Conservation (phyloP, 2,888 invertebrate genomes). For the Ophion costatus region DNA sequence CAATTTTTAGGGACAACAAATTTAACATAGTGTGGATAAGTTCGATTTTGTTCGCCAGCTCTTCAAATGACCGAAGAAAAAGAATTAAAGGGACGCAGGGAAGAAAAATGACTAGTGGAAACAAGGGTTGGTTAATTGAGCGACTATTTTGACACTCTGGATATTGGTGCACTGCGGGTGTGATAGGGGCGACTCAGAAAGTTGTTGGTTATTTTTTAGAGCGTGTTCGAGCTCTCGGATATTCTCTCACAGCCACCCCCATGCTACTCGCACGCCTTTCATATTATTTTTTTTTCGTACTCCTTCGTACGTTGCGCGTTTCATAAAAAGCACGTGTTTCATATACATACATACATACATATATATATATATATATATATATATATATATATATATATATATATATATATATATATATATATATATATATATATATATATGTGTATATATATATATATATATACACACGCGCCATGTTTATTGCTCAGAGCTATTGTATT, state of each 20-base stretch:
- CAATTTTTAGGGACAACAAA: too few relatives aligned
- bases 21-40: too few relatives aligned
- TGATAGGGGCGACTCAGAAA: conserved; percentile 26
- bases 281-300: conserved; percentile 25
- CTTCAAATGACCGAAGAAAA: background rate
- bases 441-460: conserved; percentile 17
- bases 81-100: conserved; percentile 6
- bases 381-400: background rate
- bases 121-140: conserved; percentile 36
- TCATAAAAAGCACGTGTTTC: background rate
- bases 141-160: conserved; percentile 41
- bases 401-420: too few relatives aligned
- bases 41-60: too few relatives aligned
- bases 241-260: conserved; percentile 20
- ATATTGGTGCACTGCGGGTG: background rate
- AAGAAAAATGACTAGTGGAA: conserved; percentile 25
- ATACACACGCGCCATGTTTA: conserved; percentile 8
- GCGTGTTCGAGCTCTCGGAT: conserved; percentile 53
- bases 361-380: background rate
- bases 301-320: conserved; percentile 34
- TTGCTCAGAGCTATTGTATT: conserved; percentile 60
- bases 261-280: background rate
- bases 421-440: background rate
- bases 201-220: conserved; percentile 58
- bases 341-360: background rate